A percentile compares a stretch with the other conserved stretches of the same genome.
These are phyloP conservation scores for Oreochromis aureus DNA, from an alignment of 2,113 vertebrate genomes.

Conservation along the genomic window DNA sequence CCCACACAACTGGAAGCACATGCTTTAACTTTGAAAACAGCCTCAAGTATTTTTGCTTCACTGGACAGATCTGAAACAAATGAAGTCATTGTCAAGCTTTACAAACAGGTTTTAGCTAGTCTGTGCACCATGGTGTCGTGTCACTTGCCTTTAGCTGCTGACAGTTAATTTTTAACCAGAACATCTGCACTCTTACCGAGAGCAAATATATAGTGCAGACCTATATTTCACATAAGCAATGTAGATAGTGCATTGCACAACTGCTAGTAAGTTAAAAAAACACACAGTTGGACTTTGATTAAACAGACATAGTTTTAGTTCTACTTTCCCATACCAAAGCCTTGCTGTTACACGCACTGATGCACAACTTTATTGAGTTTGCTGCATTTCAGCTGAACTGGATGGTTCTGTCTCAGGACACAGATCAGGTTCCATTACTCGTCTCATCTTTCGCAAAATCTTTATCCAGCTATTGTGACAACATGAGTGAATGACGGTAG, in stretches of 20 bases:
- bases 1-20: neutral
- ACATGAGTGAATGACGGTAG: too few species aligned
- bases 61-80: neutral
- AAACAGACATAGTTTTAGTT: rapidly evolving
- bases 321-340: neutral
- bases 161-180: neutral
- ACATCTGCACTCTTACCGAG: neutral
- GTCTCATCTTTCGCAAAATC: too few species aligned
- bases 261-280: too few species aligned
- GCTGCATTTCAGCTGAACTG: neutral
- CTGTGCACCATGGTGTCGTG: neutral
- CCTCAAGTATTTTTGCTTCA: neutral
- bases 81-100: neutral
- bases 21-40: neutral
- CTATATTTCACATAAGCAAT: too few species aligned
- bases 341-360: neutral
- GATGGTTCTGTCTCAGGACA: neutral
- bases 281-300: neutral
- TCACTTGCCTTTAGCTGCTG: too few species aligned
- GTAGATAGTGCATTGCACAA: too few species aligned
- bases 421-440: neutral
- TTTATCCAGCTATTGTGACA: too few species aligned
- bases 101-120: neutral
- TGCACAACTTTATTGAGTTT: neutral
- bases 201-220: neutral